These are phyloP conservation scores for Onchidella celtica DNA, from an alignment of 2,888 invertebrate species.

Conservation along the genomic window DNA sequence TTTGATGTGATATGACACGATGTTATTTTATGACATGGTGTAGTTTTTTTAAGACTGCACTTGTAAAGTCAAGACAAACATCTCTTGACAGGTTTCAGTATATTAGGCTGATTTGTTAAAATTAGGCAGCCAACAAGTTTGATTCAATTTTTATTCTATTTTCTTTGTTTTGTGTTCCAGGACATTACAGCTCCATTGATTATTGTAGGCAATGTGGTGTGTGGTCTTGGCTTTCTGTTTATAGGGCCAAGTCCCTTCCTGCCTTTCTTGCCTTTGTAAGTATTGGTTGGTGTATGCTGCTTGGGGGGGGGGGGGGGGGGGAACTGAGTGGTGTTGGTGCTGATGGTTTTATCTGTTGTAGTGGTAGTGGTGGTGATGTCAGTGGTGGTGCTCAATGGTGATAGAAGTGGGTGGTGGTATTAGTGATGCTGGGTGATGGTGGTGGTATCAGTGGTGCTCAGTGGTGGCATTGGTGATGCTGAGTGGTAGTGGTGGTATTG, in stretches of 20 bases:
- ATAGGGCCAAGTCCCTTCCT: constrained; percentile 55
- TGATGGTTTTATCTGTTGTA: not conserved
- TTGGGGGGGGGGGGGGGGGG: not conserved
- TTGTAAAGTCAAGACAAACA: too few species aligned
- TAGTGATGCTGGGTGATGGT: not conserved
- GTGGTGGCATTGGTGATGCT: not conserved
- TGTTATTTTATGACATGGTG: too few species aligned
- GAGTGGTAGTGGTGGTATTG: not conserved
- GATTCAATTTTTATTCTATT: too few species aligned
- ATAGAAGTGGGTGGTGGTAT: not conserved
- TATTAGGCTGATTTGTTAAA: too few species aligned
- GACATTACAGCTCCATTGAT: constrained; percentile 51
- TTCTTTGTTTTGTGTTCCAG: too few species aligned
- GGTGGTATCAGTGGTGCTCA: not conserved
- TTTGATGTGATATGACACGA: too few species aligned
- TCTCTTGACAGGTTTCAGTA: too few species aligned
- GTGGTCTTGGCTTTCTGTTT: constrained; percentile 40
- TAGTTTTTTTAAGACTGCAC: too few species aligned
- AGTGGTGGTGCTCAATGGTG: not conserved
- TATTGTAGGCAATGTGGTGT: constrained; percentile 52
- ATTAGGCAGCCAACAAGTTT: too few species aligned
- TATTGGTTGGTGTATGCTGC: not conserved
- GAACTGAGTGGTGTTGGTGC: not conserved
- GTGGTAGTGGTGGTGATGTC: not conserved
- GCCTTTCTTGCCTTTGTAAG: constrained; percentile 62